Base-by-base conservation (phyloP, 2,888 invertebrate genomes). In the Eucera pruinosa region DNA sequence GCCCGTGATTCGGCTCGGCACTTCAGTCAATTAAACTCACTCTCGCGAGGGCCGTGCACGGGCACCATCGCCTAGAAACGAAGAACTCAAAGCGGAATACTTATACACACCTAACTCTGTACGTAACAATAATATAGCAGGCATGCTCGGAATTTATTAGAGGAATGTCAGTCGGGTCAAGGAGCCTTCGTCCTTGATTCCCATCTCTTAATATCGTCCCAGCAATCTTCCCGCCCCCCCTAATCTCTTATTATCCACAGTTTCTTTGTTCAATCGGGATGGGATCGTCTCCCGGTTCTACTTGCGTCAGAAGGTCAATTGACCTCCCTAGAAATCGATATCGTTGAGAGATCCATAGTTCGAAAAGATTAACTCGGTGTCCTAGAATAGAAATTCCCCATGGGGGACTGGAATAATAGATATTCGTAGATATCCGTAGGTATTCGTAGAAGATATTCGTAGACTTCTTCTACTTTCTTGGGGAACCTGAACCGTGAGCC, bases 21-120 rank as follows among this genome's bases (percentile, higher is more conserved):
- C 66, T 75, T 75, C 82, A 82, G 74, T 74, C 84, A 72, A 83
- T 83, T 83, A 84, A 83, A 82, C 78, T 81, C 82, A 84, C 41
- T 84, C 54, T 78, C 55, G 45, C 72, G 39, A 66, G 52, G 52
- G 66, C 39, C 64, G 62, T 39, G 45, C 62, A 45, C 69, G 66
- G 65, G 70, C 60, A 70, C n/a, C 55, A 68, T 57, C 50, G 70
- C 13, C 30, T 43, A 57, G 52, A 36, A 62, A n/a, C 23, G 13
- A 20, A 23, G 30, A 73, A 60, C 64, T 30, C 54, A 27, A 71
- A 36, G 27, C 65, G 47, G 58, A 62, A 50, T 62, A 30, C 11
- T 15, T 39, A 18, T n/a, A 62, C 18, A 41, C 47, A 39, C 33
- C 15, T 30, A 25, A 50, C 27, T 27, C n/a, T n/a, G 18, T n/a